These are phyloP conservation scores for Drosophila anomalata DNA, from an alignment of 2,888 invertebrate genomes.

Conservation along the genomic window DNA sequence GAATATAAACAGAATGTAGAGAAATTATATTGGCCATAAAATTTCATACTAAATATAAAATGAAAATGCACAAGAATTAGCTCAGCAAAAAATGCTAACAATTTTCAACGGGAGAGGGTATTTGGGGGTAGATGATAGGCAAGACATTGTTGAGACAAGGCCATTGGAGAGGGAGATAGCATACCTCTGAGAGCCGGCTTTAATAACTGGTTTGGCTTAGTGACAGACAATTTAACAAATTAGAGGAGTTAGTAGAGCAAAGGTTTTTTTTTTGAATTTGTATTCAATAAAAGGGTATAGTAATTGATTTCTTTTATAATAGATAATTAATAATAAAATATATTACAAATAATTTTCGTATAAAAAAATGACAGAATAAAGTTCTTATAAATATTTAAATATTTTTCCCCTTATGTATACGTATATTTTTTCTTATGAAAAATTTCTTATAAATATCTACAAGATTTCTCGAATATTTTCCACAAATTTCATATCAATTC, in stretches of 20 bases:
- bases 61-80: constrained; percentile 24
- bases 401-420: no score
- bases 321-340: no score
- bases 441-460: no score
- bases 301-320: no score
- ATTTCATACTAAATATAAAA: constrained; percentile 31
- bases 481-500: no score
- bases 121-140: not conserved
- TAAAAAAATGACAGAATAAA: no score
- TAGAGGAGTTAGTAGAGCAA: not conserved
- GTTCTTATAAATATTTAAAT: no score
- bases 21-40: constrained; percentile 38
- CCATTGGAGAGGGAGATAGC: constrained; percentile 11
- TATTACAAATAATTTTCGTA: no score
- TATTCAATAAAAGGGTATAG: not conserved
- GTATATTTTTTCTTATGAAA: no score
- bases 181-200: constrained; percentile 9
- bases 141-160: constrained; percentile 37
- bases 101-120: not conserved
- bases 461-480: no score
- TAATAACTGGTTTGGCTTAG: constrained; percentile 39
- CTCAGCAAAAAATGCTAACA: constrained; percentile 25
- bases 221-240: constrained; percentile 8
- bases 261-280: not conserved
- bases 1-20: constrained; percentile 16